Evolutionary conservation across 2,113 vertebrate species (phyloP).

Genomic region (Tympanuchus pallidicinctus): DNA sequence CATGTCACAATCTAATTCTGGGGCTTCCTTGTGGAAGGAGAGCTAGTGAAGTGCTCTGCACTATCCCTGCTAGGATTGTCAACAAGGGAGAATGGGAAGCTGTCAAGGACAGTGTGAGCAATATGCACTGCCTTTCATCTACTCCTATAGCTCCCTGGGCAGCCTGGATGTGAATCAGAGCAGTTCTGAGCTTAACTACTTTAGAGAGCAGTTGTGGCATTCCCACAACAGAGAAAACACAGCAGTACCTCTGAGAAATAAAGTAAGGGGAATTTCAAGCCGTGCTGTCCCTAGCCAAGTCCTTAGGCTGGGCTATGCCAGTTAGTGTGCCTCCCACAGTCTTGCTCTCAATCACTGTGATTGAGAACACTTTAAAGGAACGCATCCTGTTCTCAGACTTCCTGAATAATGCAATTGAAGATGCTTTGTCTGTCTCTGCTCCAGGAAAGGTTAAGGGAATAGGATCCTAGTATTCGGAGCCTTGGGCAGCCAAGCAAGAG

Average conservation of each 20-base stretch:
- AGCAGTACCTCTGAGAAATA: not conserved
- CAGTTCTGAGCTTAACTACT: not conserved
- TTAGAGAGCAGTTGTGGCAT: not conserved
- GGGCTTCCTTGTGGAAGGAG: not conserved
- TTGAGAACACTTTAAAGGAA: not conserved
- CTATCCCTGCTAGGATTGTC: not conserved
- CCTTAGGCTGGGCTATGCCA: not conserved
- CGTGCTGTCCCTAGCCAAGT: not conserved
- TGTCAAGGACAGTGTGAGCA: not conserved
- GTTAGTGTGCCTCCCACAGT: not conserved
- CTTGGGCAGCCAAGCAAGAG: constrained; percentile 20
- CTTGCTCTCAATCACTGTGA: not conserved
- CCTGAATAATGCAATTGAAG: not conserved
- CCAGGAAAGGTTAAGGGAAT: not conserved
- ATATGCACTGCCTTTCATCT: not conserved
- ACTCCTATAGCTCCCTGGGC: not conserved
- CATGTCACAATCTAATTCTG: not conserved
- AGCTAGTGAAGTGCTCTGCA: not conserved
- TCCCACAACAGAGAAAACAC: not conserved
- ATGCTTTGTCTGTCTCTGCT: constrained; percentile 22
- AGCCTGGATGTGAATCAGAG: not conserved
- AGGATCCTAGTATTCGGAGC: not conserved
- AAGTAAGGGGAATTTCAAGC: not conserved
- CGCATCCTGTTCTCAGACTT: not conserved
- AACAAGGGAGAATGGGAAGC: not conserved